phyloP scores from a whole-genome alignment of 2,113 vertebrate species.

The Tretioscincus oriximinensis region DNA sequence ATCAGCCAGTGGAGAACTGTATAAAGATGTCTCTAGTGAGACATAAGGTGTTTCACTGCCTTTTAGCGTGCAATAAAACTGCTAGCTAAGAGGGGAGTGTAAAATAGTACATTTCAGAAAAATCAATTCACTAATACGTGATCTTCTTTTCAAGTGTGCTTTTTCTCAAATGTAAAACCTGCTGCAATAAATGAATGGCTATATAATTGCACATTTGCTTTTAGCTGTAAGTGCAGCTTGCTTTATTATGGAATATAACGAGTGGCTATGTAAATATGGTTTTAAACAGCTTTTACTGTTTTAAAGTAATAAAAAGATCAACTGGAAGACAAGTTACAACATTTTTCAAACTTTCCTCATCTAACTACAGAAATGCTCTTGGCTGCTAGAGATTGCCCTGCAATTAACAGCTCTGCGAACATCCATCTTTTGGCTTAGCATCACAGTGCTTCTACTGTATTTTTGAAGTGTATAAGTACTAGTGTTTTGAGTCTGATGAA shows the following conservation, averaged over 20 bases:
- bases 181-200: slow-evolving; percentile 29
- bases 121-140: slow-evolving; percentile 30
- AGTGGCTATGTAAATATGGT: slow-evolving; percentile 38
- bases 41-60: slow-evolving; percentile 38
- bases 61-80: slow-evolving; percentile 44
- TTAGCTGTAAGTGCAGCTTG: slow-evolving; percentile 28
- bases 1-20: slow-evolving; percentile 37
- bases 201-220: slow-evolving; percentile 34
- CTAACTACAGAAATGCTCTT: slow-evolving; percentile 32
- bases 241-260: slow-evolving; percentile 35
- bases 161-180: slow-evolving; percentile 44
- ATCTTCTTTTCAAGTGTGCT: slow-evolving; percentile 33
- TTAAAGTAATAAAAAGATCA: slow-evolving; percentile 31
- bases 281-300: slow-evolving; percentile 56
- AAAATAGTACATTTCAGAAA: slow-evolving; percentile 22
- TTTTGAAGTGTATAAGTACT: neutral
- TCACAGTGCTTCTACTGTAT: neutral
- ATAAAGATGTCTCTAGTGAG: slow-evolving; percentile 36
- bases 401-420: neutral
- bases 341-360: slow-evolving; percentile 39
- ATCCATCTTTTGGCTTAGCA: neutral
- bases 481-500: neutral
- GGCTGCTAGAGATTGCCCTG: neutral
- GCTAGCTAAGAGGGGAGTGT: slow-evolving; percentile 18
- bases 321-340: slow-evolving; percentile 16